Evolutionary conservation across 2,888 invertebrate species (phyloP).

Genomic region (Cataglyphis cursor): DNA sequence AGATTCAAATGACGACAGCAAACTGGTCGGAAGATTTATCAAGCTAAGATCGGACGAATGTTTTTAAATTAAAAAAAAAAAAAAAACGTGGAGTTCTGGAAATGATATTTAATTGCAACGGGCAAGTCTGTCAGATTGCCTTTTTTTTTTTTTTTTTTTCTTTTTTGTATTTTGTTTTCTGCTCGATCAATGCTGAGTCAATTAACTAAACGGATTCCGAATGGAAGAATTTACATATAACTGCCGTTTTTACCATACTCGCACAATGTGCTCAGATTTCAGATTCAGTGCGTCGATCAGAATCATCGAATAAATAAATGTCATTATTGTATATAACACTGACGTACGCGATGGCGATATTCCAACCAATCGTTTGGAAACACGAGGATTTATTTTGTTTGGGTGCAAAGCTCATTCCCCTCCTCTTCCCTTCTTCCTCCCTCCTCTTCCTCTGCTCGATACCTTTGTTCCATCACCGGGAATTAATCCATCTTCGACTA

Average conservation of each 20-base stretch:
- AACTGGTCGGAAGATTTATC: not conserved
- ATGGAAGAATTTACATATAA: constrained; percentile 21
- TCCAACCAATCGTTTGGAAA: constrained; percentile 44
- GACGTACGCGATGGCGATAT: constrained; percentile 2
- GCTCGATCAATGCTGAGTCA: not conserved
- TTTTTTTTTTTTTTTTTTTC: not conserved
- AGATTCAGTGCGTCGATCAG: constrained; percentile 7
- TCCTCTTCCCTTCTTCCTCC: not conserved
- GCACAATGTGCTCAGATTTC: not conserved
- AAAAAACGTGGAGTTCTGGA: not conserved
- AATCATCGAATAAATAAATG: not conserved
- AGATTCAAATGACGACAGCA: not conserved
- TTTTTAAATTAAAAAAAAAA: not conserved
- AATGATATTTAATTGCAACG: constrained; percentile 5
- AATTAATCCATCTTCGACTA: constrained; percentile 27
- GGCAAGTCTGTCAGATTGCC: not conserved
- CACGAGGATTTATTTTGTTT: constrained; percentile 51
- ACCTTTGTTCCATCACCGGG: not conserved
- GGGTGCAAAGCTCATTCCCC: constrained; percentile 44
- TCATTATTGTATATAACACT: constrained; percentile 16
- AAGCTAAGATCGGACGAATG: no score
- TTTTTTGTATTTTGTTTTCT: not conserved
- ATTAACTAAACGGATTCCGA: not conserved
- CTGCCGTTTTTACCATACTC: not conserved
- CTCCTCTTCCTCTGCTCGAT: not conserved